phyloP scores from a whole-genome alignment of 2,888 invertebrate genomes.

The Coelogynopora nodosa region DNA sequence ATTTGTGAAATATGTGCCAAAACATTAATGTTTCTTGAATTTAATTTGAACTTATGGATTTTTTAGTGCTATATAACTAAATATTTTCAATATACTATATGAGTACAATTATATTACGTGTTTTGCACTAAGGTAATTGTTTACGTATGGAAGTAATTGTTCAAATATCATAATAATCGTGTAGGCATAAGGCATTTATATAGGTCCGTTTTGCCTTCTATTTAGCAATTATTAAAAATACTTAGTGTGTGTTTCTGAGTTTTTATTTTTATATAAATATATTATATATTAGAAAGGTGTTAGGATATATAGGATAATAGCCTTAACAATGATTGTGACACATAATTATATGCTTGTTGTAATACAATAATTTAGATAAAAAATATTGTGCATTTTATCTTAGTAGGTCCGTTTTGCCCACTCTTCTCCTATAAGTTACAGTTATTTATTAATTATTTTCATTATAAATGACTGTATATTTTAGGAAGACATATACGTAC shows the following conservation, averaged over 20 bases:
- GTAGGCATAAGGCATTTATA: background rate
- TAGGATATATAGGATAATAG: background rate
- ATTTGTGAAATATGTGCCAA: background rate
- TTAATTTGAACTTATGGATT: background rate
- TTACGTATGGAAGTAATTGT: background rate
- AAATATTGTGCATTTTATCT: background rate
- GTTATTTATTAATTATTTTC: no score
- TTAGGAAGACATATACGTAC: no score
- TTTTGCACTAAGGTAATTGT: background rate
- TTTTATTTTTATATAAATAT: background rate
- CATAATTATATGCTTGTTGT: background rate
- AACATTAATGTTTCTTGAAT: background rate
- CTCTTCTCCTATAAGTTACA: background rate
- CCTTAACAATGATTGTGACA: background rate
- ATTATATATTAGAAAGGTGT: background rate
- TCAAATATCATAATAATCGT: background rate
- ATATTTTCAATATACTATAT: background rate
- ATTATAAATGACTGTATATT: no score
- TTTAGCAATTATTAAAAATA: background rate
- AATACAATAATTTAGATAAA: background rate
- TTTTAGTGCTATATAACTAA: background rate
- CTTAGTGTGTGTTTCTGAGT: background rate
- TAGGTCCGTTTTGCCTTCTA: background rate
- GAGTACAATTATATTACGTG: no score
- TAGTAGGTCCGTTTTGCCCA: slow-evolving; percentile 6